Evolutionary conservation across 2,888 invertebrate genomes (phyloP).

Genomic region (Phengaris alcon): DNA sequence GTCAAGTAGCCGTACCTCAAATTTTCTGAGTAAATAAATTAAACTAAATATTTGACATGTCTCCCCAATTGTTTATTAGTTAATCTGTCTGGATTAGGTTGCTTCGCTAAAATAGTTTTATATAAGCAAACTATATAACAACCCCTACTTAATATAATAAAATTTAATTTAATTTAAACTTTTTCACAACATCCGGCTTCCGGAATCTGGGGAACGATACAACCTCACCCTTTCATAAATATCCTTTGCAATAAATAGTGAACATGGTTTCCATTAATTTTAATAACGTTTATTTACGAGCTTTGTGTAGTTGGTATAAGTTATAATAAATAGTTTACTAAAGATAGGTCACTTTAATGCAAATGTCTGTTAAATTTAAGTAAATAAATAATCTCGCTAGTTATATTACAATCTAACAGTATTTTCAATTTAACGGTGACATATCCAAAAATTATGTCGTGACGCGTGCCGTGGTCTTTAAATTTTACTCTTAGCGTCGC

Average conservation of each 20-base stretch:
- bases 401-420: too few relatives aligned
- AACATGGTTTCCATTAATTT: background rate
- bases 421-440: too few relatives aligned
- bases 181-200: background rate
- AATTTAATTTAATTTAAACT: background rate
- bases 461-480: too few relatives aligned
- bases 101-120: background rate
- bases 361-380: background rate
- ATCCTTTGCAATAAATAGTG: background rate
- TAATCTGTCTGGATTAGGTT: too few relatives aligned
- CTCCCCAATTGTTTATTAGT: too few relatives aligned
- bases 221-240: slow-evolving; percentile 14
- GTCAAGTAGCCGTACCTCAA: too few relatives aligned
- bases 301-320: slow-evolving; percentile 6
- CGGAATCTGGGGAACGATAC: background rate
- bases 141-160: background rate
- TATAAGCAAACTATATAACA: background rate
- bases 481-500: too few relatives aligned
- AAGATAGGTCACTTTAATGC: background rate
- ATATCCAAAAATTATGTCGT: too few relatives aligned
- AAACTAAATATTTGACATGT: too few relatives aligned
- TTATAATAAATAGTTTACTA: background rate
- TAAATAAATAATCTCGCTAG: too few relatives aligned
- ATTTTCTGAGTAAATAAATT: too few relatives aligned
- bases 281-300: slow-evolving; percentile 9